Evolutionary conservation across 2,888 invertebrate genomes (phyloP), one percentile per base, ranked within the genome.

Genomic region (Elysia crispata): DNA sequence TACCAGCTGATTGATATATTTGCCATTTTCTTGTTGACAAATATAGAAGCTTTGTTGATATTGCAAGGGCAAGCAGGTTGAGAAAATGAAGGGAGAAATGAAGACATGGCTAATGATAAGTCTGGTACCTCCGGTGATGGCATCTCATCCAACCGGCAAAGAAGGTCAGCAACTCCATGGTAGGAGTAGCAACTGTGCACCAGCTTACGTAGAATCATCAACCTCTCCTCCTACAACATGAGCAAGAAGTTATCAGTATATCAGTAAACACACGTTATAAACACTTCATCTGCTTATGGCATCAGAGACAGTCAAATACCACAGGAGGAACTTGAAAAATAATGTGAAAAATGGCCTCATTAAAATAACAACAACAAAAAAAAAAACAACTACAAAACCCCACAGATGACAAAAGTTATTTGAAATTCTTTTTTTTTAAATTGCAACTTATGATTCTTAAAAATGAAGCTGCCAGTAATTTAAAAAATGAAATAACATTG

Each of bases 121-220:
- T 41, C 41, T 11, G 11, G 41, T 41, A 15, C 41, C 6, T 78
- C 78, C 6, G 78, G 73, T 13, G 31, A 30, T 13, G 78, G 50
- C 15, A 31, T 73, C 31, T 80, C 76, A 0, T 80, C 76, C 5
- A 80, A 41, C 49, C 80, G 31, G 18, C 72, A 72, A 28, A 80
- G 76, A 18, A 80, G 70, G 49, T 80, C 80, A n/a, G 76, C 80
- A 23, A 77, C 76, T 18, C 80, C 80, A 76, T 80, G 80, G 30
- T 80, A 80, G 1, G 76, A 80, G 25, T 80, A 80, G 31, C 80
- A 80, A 23, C 80, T 80, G 57, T 76, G 62, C 30, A 80, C 76
- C 49, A 80, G 70, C 41, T 80, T 80, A 23, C 80, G 70, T 1
- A 80, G 73, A 28, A 80, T 60, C 69, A 76, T 28, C 20, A 79